Conservation (phyloP, 2,888 invertebrate genomes). For the Cheilosia vulpina region DNA sequence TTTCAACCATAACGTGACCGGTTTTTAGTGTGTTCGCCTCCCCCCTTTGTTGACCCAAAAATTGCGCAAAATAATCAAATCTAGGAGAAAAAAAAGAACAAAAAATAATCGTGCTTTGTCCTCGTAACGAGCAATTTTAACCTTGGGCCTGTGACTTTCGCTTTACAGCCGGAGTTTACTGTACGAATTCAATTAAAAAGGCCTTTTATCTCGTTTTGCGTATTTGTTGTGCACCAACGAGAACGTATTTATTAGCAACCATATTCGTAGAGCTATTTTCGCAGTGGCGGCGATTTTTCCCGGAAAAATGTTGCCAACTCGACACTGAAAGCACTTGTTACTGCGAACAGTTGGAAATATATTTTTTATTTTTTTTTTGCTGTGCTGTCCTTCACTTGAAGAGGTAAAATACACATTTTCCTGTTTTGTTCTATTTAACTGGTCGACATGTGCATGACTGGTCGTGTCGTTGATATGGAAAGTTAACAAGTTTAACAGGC, state of each 20-base stretch:
- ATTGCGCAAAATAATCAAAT: conserved; percentile 34
- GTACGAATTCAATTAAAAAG: conserved; percentile 20
- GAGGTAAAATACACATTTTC: conserved; percentile 22
- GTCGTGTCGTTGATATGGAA: conserved; percentile 29
- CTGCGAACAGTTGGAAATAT: background rate
- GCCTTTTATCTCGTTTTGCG: conserved; percentile 3
- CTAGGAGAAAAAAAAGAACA: background rate
- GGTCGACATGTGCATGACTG: conserved; percentile 19
- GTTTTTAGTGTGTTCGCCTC: conserved; percentile 11
- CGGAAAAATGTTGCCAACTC: background rate
- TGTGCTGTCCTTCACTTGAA: background rate
- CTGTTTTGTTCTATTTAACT: conserved; percentile 12
- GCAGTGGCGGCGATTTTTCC: background rate
- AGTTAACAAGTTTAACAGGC: conserved; percentile 11
- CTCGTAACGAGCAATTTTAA: conserved; percentile 19
- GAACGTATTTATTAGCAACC: conserved; percentile 3
- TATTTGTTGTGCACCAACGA: conserved; percentile 11
- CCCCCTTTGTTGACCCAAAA: conserved; percentile 6
- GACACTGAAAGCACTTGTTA: background rate
- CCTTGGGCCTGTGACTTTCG: background rate
- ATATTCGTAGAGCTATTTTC: background rate
- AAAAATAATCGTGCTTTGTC: conserved; percentile 1
- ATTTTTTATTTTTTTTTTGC: background rate
- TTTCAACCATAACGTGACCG: conserved; percentile 25
- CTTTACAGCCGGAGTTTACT: background rate